Percentiles rank a stretch among this genome's conserved stretches.
Conservation (phyloP, 2,113 vertebrate genomes). For the Podarcis muralis region DNA sequence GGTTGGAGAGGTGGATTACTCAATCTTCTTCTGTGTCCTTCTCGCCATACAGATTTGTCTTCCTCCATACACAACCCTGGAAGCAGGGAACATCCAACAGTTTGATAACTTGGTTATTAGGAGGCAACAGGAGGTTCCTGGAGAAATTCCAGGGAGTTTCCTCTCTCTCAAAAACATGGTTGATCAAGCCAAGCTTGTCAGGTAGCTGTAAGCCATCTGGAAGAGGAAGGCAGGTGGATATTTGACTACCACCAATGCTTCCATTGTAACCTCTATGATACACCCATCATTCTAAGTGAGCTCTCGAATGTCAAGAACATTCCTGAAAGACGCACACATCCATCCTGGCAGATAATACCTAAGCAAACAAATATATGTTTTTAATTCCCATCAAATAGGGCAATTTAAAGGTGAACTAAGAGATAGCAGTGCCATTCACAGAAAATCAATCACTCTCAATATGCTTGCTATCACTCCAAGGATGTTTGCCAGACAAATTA, state of each 20-base stretch:
- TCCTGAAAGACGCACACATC: neutral
- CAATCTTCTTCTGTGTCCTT: no score
- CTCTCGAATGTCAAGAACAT: neutral
- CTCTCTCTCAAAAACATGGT: no score
- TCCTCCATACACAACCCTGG: no score
- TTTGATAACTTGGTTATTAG: no score
- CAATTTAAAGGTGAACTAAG: conserved; percentile 57
- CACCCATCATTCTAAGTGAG: neutral
- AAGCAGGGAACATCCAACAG: no score
- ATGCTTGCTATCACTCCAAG: conserved; percentile 11
- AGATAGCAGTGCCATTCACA: conserved; percentile 35
- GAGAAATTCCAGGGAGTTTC: no score
- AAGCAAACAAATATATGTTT: conserved; percentile 46
- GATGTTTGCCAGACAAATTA: conserved; percentile 67
- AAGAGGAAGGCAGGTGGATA: neutral
- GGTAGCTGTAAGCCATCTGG: fast-evolving
- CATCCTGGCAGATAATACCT: conserved; percentile 37
- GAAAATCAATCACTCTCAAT: conserved; percentile 15
- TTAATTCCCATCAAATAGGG: conserved; percentile 46
- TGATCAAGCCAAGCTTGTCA: neutral
- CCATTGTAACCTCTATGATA: neutral
- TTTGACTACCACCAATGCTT: neutral
- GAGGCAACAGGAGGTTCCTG: neutral
- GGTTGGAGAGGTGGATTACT: no score
- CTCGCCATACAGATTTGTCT: no score